Conservation (phyloP, 1,140 invertebrate species). For the Pseudoatta argentina region DNA sequence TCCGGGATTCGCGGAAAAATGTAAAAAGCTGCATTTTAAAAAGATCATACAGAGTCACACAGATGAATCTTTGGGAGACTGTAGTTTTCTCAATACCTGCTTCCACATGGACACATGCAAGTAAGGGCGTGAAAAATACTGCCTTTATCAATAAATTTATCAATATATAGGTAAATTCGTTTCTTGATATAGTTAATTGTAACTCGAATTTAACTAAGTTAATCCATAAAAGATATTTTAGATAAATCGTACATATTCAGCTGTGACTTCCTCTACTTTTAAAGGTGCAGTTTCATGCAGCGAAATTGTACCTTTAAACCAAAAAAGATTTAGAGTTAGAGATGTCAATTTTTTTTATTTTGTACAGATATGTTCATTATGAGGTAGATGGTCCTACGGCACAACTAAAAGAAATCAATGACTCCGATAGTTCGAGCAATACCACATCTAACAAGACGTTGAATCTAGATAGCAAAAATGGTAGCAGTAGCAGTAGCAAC, state of each 20-base stretch:
- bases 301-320: background rate
- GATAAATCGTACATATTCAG: background rate
- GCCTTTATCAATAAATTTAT: background rate
- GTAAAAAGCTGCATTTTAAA: slow-evolving; percentile 97
- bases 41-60: slow-evolving; percentile 99
- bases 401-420: slow-evolving; percentile 83
- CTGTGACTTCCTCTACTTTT: background rate
- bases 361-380: slow-evolving; percentile 95
- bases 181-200: background rate
- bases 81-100: slow-evolving; percentile 99
- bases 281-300: background rate
- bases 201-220: background rate
- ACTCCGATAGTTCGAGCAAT: slow-evolving; percentile 66
- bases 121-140: slow-evolving; percentile 82
- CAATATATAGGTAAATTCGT: background rate
- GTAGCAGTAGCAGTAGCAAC: slow-evolving; percentile 73
- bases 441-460: slow-evolving; percentile 60
- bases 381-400: slow-evolving; percentile 92
- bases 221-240: too few species aligned
- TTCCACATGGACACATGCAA: slow-evolving; percentile 99
- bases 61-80: slow-evolving; percentile 98
- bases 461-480: slow-evolving; percentile 70
- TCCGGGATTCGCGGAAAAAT: slow-evolving; percentile 88
- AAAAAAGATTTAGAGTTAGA: background rate
- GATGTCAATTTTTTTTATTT: slow-evolving; percentile 66